A percentile compares a stretch with the other conserved stretches of the same genome.
phyloP scores from a whole-genome alignment of 37 sponge, comb jelly and placozoan genomes.

The Beroe ovata region DNA sequence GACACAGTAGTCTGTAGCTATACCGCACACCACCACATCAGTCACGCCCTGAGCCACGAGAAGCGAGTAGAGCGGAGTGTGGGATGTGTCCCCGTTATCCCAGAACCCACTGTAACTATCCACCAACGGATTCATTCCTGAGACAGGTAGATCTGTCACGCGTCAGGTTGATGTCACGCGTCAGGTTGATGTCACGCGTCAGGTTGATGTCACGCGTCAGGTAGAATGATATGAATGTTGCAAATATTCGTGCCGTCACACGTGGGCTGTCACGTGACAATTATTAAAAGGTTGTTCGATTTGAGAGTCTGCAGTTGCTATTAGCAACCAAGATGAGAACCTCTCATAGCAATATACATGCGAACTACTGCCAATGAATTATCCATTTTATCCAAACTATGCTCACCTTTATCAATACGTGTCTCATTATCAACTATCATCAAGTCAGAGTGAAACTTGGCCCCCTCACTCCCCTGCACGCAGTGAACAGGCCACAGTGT shows the following conservation, averaged over 20 bases:
- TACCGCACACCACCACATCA: constrained; percentile 46
- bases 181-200: too few relatives aligned
- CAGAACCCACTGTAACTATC: constrained; percentile 65
- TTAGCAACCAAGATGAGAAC: too few relatives aligned
- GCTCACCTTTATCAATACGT: constrained; percentile 20
- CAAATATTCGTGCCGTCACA: too few relatives aligned
- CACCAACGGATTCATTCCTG: constrained; percentile 30
- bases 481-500: constrained; percentile 58
- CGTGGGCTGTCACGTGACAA: too few relatives aligned
- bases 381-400: too few relatives aligned
- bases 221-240: too few relatives aligned
- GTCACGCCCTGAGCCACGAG: constrained; percentile 14
- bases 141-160: background rate
- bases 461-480: constrained; percentile 46
- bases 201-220: too few relatives aligned
- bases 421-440: background rate
- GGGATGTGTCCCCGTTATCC: constrained; percentile 66
- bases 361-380: too few relatives aligned
- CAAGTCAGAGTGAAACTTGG: constrained; percentile 32
- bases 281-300: too few relatives aligned
- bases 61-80: constrained; percentile 41
- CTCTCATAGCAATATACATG: too few relatives aligned
- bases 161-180: too few relatives aligned
- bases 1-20: constrained; percentile 61
- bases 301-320: too few relatives aligned